phyloP scores from a whole-genome alignment of 2,888 invertebrate genomes.

The Sarcophaga subvicina region DNA sequence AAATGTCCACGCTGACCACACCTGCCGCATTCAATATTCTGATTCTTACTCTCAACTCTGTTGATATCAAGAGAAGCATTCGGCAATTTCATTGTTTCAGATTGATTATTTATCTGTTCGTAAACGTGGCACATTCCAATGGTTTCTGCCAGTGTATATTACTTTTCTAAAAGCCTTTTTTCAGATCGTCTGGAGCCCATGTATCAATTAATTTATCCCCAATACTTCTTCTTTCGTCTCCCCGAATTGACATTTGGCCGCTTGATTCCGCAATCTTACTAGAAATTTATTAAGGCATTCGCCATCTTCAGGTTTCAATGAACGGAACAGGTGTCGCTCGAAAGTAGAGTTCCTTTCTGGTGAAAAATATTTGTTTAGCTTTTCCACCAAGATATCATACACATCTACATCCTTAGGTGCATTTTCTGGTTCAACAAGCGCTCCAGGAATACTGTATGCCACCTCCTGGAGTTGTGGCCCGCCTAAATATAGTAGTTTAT shows the following conservation, averaged over 20 bases:
- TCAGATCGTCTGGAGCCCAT: constrained; percentile 57
- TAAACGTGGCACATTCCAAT: constrained; percentile 53
- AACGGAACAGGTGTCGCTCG: constrained; percentile 26
- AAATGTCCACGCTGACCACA: constrained; percentile 12
- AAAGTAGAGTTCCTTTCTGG: constrained; percentile 73
- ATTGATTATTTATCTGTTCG: constrained; percentile 56
- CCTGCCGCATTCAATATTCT: constrained; percentile 40
- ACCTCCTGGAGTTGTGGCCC: constrained; percentile 59
- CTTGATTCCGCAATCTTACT: constrained; percentile 68
- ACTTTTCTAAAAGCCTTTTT: constrained; percentile 57
- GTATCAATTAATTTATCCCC: constrained; percentile 57
- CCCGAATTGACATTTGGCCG: constrained; percentile 14
- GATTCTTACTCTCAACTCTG: constrained; percentile 22
- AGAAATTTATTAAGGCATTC: constrained; percentile 75
- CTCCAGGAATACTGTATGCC: constrained; percentile 22
- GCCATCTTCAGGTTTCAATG: constrained; percentile 72
- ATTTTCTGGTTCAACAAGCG: constrained; percentile 7
- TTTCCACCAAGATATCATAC: constrained; percentile 17
- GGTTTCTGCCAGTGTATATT: constrained; percentile 19
- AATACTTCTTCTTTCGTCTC: constrained; percentile 51
- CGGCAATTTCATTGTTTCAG: constrained; percentile 27
- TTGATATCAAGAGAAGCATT: constrained; percentile 25
- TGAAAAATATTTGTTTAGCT: constrained; percentile 38
- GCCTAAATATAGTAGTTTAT: constrained; percentile 60
- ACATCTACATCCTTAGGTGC: constrained; percentile 36